These are phyloP conservation scores for Trissolcus japonicus DNA, from an alignment of 2,888 invertebrate genomes.

Conservation along the genomic window DNA sequence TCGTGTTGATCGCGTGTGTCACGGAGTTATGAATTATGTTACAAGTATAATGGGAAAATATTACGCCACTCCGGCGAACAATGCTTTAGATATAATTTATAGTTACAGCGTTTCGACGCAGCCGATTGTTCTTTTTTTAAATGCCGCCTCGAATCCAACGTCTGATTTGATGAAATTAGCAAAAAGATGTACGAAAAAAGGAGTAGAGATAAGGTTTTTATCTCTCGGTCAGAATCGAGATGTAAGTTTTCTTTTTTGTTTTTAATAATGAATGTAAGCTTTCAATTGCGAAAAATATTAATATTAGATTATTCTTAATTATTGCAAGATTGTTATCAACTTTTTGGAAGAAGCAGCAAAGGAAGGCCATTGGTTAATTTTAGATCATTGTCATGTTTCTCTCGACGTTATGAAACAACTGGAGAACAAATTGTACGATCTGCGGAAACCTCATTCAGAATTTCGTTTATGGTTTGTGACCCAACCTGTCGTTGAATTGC, in stretches of 20 bases:
- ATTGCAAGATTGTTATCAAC: conserved; percentile 81
- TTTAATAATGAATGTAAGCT: conserved; percentile 37
- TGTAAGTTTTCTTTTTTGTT: conserved; percentile 74
- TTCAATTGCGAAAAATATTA: not conserved
- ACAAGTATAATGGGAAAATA: conserved; percentile 89
- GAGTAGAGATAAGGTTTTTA: conserved; percentile 85
- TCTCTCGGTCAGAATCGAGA: conserved; percentile 97
- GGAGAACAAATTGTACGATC: conserved; percentile 88
- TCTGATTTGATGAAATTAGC: conserved; percentile 89
- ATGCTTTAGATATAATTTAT: conserved; percentile 87
- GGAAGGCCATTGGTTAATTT: conserved; percentile 92
- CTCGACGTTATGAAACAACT: conserved; percentile 86
- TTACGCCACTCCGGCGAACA: conserved; percentile 88
- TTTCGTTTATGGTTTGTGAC: conserved; percentile 96
- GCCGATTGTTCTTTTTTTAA: conserved; percentile 94
- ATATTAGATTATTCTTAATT: not conserved
- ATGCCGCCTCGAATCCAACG: conserved; percentile 95
- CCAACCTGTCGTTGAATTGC: conserved; percentile 90
- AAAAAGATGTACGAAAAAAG: conserved; percentile 76
- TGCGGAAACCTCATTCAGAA: conserved; percentile 90
- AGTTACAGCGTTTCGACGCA: conserved; percentile 89
- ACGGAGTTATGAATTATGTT: conserved; percentile 89
- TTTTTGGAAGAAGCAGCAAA: conserved; percentile 83
- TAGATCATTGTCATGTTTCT: conserved; percentile 93
- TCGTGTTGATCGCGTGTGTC: conserved; percentile 90